Evolutionary conservation across 2,888 invertebrate genomes (phyloP), one percentile per base, ranked within the genome.

Genomic region (Trilocha varians): DNA sequence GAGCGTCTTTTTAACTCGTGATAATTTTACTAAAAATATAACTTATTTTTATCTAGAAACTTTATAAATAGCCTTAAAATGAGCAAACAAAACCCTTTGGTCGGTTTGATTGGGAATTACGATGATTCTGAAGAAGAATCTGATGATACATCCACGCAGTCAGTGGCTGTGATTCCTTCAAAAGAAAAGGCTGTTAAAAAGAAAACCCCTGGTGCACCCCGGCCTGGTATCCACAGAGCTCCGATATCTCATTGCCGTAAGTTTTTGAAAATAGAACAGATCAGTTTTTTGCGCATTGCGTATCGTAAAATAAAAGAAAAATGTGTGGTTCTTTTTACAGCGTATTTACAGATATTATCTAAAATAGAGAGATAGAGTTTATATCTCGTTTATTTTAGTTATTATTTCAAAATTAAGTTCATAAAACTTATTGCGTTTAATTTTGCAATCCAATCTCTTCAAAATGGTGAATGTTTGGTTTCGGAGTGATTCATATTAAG

Each of bases 221-320:
- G 62, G 59, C 11, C 25, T 17, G 65, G 67, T 0, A 67, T 83
- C 4, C 82, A 82, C 48, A 82, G 83, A 5, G 65, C 84, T 0
- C 84, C 83, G 0, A 75, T 85, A 49, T 57, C 73, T 2, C 82
- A 85, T 56, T 85, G 84, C 41, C 74, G 84, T 84, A 57, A 78
- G 82, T 76, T 45, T 18, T 6, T 33, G n/a, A n/a, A n/a, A n/a
- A n/a, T n/a, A n/a, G n/a, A n/a, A n/a, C n/a, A n/a, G n/a, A n/a
- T n/a, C n/a, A n/a, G n/a, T n/a, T n/a, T n/a, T n/a, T n/a, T n/a
- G n/a, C n/a, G n/a, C n/a, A n/a, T n/a, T n/a, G n/a, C n/a, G n/a
- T n/a, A n/a, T n/a, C n/a, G n/a, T n/a, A n/a, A n/a, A n/a, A n/a
- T n/a, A n/a, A n/a, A n/a, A n/a, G n/a, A n/a, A n/a, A n/a, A n/a